These are phyloP conservation scores for Strigops habroptila DNA, from an alignment of 2,113 vertebrate species.

Conservation along the genomic window DNA sequence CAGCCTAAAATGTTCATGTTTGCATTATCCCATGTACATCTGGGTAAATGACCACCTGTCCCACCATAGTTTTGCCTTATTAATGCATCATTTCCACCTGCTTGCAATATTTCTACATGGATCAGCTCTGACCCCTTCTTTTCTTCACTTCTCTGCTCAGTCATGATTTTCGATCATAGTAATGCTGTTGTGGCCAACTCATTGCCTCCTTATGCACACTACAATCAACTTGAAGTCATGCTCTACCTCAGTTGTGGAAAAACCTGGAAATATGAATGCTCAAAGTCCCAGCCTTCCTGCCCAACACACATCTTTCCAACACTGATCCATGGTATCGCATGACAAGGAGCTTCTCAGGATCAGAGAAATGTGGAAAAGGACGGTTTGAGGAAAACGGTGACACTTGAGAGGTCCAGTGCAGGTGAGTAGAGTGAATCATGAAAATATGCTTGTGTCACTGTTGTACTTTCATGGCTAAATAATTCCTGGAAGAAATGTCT, in stretches of 20 bases:
- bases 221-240: neutral
- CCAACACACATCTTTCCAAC: neutral
- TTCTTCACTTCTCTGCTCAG: neutral
- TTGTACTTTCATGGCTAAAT: neutral
- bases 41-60: neutral
- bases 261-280: neutral
- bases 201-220: neutral
- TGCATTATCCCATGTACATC: accelerated
- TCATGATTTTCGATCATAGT: neutral
- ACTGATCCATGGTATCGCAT: neutral
- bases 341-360: neutral
- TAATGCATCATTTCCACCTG: neutral
- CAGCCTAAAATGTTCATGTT: neutral
- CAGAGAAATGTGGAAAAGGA: neutral
- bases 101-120: neutral
- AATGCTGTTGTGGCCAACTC: neutral
- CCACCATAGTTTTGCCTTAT: neutral
- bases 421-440: neutral
- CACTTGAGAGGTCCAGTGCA: neutral
- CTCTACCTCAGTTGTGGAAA: neutral
- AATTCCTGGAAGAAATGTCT: neutral
- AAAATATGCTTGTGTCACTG: neutral
- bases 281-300: neutral
- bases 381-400: neutral
- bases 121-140: neutral